Conservation (phyloP, 2,113 vertebrate species). For the Bubalus kerabau region DNA sequence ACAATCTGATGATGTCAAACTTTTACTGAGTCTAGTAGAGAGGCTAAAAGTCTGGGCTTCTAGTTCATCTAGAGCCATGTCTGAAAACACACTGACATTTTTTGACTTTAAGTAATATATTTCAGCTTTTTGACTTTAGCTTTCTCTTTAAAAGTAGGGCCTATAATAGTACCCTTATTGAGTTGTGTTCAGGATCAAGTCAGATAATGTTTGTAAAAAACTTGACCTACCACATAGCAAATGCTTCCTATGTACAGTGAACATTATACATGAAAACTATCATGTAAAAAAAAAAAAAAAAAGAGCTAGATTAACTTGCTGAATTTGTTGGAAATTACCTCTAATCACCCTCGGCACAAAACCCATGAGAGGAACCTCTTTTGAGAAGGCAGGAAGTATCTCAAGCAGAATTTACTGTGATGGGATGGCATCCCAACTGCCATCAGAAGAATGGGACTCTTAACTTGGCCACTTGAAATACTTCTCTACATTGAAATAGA, state of each 20-base stretch:
- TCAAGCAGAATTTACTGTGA: not conserved
- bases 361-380: not conserved
- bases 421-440: not conserved
- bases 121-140: not conserved
- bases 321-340: not conserved
- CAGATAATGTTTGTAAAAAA: not conserved
- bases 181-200: not conserved
- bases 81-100: not conserved
- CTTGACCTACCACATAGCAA: not conserved
- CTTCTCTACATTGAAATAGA: not conserved
- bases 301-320: not conserved
- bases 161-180: not conserved
- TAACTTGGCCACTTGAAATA: not conserved
- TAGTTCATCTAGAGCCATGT: not conserved
- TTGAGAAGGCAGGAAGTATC: not conserved
- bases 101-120: not conserved
- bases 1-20: not conserved
- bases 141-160: not conserved
- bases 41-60: not conserved
- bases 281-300: not conserved
- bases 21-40: not conserved
- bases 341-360: not conserved
- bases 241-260: not conserved
- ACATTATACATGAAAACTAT: not conserved
- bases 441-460: not conserved